Evolutionary conservation across 1,140 invertebrate species (phyloP).

Genomic region (Pseudomyrmex sp.): DNA sequence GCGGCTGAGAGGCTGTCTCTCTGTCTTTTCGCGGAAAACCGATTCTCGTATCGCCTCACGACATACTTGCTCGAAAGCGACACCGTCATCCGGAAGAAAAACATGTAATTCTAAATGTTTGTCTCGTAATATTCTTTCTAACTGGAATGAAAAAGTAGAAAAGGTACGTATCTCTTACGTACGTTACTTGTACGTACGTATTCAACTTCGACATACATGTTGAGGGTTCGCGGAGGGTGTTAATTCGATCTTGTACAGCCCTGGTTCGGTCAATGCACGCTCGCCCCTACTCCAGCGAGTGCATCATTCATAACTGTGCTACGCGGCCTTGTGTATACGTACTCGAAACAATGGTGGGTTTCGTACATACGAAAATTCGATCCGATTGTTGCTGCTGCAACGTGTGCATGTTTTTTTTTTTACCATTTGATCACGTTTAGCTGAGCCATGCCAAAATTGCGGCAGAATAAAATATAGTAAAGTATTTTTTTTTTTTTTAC

Average conservation of each 20-base stretch:
- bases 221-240: background rate
- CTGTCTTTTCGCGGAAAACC: too few species aligned
- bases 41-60: too few species aligned
- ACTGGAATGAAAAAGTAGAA: too few species aligned
- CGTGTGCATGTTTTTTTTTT: background rate
- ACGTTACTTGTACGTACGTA: background rate
- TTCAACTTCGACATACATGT: background rate
- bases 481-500: too few species aligned
- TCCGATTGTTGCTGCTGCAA: constrained; percentile 24
- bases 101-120: too few species aligned
- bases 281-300: constrained; percentile 61
- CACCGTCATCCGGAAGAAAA: too few species aligned
- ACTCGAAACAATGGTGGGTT: constrained; percentile 24
- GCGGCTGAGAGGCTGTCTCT: too few species aligned
- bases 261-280: constrained; percentile 55
- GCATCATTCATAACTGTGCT: constrained; percentile 80
- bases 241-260: background rate
- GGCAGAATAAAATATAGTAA: too few species aligned
- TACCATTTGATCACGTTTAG: too few species aligned
- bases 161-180: background rate
- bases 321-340: constrained; percentile 42
- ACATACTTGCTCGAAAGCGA: too few species aligned
- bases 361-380: constrained; percentile 59
- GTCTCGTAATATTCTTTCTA: too few species aligned
- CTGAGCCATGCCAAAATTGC: too few species aligned